phyloP scores from a whole-genome alignment of 2,888 invertebrate species.

The Petrolisthes manimaculis region DNA sequence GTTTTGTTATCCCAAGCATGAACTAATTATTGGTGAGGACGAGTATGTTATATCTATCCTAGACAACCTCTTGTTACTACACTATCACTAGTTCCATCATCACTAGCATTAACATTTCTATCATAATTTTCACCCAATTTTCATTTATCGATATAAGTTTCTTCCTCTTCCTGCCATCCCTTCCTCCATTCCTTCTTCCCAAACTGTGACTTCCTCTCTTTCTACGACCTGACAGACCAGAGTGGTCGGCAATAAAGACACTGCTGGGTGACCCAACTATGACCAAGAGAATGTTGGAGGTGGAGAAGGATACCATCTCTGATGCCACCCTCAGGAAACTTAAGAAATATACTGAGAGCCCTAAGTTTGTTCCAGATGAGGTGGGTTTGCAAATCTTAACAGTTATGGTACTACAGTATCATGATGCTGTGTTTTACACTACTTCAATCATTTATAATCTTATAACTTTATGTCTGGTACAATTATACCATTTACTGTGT shows the following conservation, averaged over 20 bases:
- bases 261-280: constrained; percentile 87
- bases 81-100: no score
- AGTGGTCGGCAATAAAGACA: constrained; percentile 87
- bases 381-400: constrained; percentile 71
- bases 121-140: neutral
- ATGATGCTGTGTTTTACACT: no score
- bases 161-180: constrained; percentile 9
- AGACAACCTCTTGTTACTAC: neutral
- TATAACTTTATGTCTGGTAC: no score
- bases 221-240: constrained; percentile 76
- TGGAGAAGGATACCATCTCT: no score
- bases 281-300: constrained; percentile 83
- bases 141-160: neutral
- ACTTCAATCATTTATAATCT: no score
- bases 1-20: neutral
- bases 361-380: constrained; percentile 86
- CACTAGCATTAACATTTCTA: neutral
- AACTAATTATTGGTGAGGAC: no score
- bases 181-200: neutral
- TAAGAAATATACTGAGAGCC: constrained; percentile 84
- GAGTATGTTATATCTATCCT: no score
- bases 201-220: constrained; percentile 42
- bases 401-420: no score
- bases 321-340: constrained; percentile 82
- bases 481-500: no score